Evolutionary conservation across 2,888 invertebrate species (phyloP).

Genomic region (Agrenia bidenticulata): DNA sequence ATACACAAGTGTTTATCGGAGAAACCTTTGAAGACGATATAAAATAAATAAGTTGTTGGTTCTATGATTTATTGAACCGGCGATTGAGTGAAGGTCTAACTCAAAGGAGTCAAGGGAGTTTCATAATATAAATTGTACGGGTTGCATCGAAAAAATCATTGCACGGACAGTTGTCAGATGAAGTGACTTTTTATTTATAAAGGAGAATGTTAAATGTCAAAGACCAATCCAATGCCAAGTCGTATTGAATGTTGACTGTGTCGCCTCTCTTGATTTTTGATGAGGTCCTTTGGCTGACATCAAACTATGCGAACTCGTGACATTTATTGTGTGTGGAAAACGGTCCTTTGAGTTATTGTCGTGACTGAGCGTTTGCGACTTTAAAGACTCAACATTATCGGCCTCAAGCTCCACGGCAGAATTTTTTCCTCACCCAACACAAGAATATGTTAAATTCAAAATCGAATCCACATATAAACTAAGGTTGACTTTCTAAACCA

Average conservation of each 20-base stretch:
- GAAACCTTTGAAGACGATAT: too few relatives aligned
- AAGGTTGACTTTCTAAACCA: too few relatives aligned
- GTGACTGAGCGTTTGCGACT: constrained; percentile 19
- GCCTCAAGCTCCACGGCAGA: too few relatives aligned
- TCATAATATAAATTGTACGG: too few relatives aligned
- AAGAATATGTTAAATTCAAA: too few relatives aligned
- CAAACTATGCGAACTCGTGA: constrained; percentile 38
- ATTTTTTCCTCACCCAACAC: too few relatives aligned
- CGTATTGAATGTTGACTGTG: constrained; percentile 2
- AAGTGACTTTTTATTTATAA: constrained; percentile 3
- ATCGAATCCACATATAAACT: too few relatives aligned
- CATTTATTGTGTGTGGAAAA: constrained; percentile 40
- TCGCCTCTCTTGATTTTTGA: constrained; percentile 9
- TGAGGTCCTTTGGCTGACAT: constrained; percentile 21
- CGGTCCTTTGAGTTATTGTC: constrained; percentile 21
- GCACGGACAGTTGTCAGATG: background rate
- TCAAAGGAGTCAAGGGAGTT: too few relatives aligned
- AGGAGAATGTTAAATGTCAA: constrained; percentile 1
- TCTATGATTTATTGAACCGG: constrained; percentile 6
- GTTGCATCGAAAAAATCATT: too few relatives aligned
- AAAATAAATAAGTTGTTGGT: too few relatives aligned
- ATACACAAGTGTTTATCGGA: too few relatives aligned
- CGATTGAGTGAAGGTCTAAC: background rate
- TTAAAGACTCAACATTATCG: constrained; percentile 5
- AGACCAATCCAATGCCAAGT: background rate